Percentiles rank a stretch among this genome's conserved stretches.
Evolutionary conservation across 2,797 vertebrate species (phyloP).

Genomic region (Phoxinus dragarum): DNA sequence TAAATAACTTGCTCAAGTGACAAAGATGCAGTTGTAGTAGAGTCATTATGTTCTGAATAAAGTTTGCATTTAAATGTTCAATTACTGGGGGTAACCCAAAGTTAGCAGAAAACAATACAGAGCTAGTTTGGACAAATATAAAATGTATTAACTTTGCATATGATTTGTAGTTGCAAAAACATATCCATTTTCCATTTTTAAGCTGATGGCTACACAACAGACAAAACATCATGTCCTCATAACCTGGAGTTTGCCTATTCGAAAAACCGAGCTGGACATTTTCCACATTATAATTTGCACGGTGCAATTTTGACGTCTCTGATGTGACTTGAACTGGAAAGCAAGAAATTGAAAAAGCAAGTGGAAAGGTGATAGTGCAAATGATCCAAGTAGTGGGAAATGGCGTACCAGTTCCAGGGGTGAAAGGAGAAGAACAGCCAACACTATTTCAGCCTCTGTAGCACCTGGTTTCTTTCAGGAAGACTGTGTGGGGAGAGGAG

Average conservation of each 20-base stretch:
- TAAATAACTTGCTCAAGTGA: conserved; percentile 7
- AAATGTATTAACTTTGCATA: not conserved
- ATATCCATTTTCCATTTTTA: not conserved
- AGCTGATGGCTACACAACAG: not conserved
- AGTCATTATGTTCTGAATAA: not conserved
- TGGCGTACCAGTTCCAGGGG: conserved; percentile 61
- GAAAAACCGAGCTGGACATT: conserved; percentile 14
- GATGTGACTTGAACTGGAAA: conserved; percentile 24
- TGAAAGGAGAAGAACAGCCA: conserved; percentile 58
- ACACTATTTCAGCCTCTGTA: conserved; percentile 68
- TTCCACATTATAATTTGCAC: conserved; percentile 15
- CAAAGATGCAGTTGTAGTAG: not conserved
- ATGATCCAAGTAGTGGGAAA: conserved; percentile 45
- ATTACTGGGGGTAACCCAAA: not conserved
- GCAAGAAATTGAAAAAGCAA: conserved; percentile 26
- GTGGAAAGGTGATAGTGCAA: conserved; percentile 35
- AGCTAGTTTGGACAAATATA: not conserved
- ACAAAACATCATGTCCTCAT: not conserved
- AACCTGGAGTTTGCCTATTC: not conserved
- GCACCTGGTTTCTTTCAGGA: conserved; percentile 80
- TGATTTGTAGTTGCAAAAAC: conserved; percentile 7
- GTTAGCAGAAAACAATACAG: not conserved
- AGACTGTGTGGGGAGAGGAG: conserved; percentile 44
- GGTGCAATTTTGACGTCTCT: conserved; percentile 11
- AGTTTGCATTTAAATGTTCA: not conserved